Evolutionary conservation across 2,113 vertebrate species (phyloP).

Genomic region (Labrus mixtus): DNA sequence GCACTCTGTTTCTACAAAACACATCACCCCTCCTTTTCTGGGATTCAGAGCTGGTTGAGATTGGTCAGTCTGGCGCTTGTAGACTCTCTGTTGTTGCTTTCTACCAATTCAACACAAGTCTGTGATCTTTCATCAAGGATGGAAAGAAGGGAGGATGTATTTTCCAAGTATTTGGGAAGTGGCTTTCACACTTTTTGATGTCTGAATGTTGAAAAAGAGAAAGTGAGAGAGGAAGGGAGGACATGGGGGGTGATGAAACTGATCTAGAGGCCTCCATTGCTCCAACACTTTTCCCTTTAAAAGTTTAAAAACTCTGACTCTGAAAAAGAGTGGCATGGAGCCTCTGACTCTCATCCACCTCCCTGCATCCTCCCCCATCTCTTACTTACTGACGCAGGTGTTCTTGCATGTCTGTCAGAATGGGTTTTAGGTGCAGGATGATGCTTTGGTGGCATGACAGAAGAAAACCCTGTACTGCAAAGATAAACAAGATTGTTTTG

Average conservation of each 20-base stretch:
- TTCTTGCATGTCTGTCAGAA: constrained; percentile 1
- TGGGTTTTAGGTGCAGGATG: constrained; percentile 2
- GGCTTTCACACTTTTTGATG: constrained; percentile 56
- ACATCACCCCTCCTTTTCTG: constrained; percentile 12
- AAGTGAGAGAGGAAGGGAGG: background rate
- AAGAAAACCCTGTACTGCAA: background rate
- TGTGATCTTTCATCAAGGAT: constrained; percentile 14
- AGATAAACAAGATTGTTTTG: background rate
- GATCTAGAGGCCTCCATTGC: constrained; percentile 36
- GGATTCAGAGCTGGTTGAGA: constrained; percentile 18
- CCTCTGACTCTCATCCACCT: background rate
- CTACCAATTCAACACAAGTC: constrained; percentile 6
- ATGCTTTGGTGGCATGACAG: background rate
- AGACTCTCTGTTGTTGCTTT: background rate
- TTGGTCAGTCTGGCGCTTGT: background rate
- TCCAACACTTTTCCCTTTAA: background rate
- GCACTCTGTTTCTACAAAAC: constrained; percentile 2
- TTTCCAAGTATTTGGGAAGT: constrained; percentile 31
- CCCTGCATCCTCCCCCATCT: background rate
- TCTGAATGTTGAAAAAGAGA: constrained; percentile 26
- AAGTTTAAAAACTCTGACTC: constrained; percentile 38
- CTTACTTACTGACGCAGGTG: background rate
- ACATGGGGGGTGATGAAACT: constrained; percentile 27
- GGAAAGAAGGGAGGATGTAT: constrained; percentile 34
- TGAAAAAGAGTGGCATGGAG: constrained; percentile 12